Evolutionary conservation across 1,140 invertebrate species (phyloP), one percentile per base, ranked within the genome.

Genomic region (Heliconius hermathena): DNA sequence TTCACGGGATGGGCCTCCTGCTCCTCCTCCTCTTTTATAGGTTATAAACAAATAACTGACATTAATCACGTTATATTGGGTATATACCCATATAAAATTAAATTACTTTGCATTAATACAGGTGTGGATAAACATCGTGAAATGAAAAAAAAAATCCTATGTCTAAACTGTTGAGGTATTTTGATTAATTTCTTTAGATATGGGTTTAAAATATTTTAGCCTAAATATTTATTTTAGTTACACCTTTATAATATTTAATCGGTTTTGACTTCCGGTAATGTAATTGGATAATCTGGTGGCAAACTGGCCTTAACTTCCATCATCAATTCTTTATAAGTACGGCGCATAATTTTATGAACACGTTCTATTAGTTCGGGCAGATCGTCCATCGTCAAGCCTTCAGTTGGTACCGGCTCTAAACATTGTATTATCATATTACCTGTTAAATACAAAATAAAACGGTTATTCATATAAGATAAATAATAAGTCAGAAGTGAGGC

Each of bases 381-480:
- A 89, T 98, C 97, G 5, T 96, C 95, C 80, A 96, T 95, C 29
- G 95, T 97, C 46, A 98, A 93, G n/a, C 97, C 97, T 85, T 96
- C 93, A 1, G 98, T 98, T 8, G 96, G 95, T 54, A 98, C 96
- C 20, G 97, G 96, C 57, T 97, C 97, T 83, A 99, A 89, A 49
- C 97, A 96, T 76, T 97, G 97, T 33, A 98, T 96, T 33, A 98
- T 96, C 41, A 97, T 96, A 83, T 96, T 96, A 80, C 97, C 98
- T 97, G 8, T 22, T 91, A 89, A 71, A 70, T 72, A n/a, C 11
- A 72, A 0, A 71, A 38, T 36, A 41, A 71, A 71, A 52, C 16
- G 1, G 16, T 71, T 3, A 33, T 33, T 36, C 70, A 71, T 71
- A 29, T 71, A 57, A 57, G 54, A 22, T 52, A 52, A 57, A 57